These are phyloP conservation scores for Eunapius fragilis DNA, from an alignment of 37 sponge, comb jelly and placozoan species.

Conservation along the genomic window DNA sequence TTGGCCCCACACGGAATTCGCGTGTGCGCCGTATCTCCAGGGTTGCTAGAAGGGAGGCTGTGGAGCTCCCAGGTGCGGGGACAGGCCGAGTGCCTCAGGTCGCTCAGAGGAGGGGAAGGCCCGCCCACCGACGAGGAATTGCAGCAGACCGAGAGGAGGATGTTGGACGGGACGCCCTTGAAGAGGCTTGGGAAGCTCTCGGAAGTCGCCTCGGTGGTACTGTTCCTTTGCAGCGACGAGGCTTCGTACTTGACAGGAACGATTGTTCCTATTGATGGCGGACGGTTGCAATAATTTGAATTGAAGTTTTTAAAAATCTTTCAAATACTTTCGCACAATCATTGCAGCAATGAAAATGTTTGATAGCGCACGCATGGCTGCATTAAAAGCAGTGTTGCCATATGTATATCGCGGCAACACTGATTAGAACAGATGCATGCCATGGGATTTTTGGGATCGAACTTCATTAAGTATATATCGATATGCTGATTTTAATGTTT, in stretches of 20 bases:
- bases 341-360: no score
- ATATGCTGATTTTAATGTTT: no score
- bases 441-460: no score
- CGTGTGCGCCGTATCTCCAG: constrained; percentile 84
- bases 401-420: no score
- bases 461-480: no score
- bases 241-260: constrained; percentile 84
- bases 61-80: constrained; percentile 78
- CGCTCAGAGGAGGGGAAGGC: constrained; percentile 13
- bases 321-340: no score
- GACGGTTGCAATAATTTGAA: constrained; percentile 46
- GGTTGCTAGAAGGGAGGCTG: constrained; percentile 79
- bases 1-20: constrained; percentile 72
- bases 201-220: constrained; percentile 80
- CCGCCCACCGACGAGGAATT: constrained; percentile 40
- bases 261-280: constrained; percentile 76
- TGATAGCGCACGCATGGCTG: no score
- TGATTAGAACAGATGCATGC: no score
- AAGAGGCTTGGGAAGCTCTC: constrained; percentile 56
- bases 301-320: no score
- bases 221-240: constrained; percentile 73
- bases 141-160: constrained; percentile 35
- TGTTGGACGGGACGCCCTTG: constrained; percentile 72
- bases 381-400: no score
- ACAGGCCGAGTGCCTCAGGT: constrained; percentile 51